Percentiles rank a stretch among this genome's conserved stretches.
These are phyloP conservation scores for Megalopta genalis DNA, from an alignment of 1,140 invertebrate genomes.

Conservation along the genomic window DNA sequence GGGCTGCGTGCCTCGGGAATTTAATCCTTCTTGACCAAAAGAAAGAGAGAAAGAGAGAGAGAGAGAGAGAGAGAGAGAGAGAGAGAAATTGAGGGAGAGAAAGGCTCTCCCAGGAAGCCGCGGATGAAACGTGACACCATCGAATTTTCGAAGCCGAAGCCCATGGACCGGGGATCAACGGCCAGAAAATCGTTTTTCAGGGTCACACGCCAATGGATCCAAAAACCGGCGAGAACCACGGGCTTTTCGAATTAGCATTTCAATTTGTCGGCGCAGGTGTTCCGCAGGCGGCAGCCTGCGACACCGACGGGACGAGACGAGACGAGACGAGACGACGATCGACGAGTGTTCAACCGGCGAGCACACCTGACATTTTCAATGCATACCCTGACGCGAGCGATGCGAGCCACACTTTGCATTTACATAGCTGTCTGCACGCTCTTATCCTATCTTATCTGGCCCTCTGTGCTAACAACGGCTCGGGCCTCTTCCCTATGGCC, in stretches of 20 bases:
- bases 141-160: too few species aligned
- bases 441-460: slow-evolving; percentile 32
- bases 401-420: slow-evolving; percentile 33
- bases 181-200: neutral
- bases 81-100: neutral
- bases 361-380: slow-evolving; percentile 61
- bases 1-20: neutral
- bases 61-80: too few species aligned
- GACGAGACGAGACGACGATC: slow-evolving; percentile 23
- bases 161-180: too few species aligned
- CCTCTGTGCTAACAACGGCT: neutral
- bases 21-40: neutral
- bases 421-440: slow-evolving; percentile 27
- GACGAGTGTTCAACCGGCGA: slow-evolving; percentile 7
- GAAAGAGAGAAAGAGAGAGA: too few species aligned
- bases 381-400: slow-evolving; percentile 25
- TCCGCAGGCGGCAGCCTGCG: slow-evolving; percentile 9
- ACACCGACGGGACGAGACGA: slow-evolving; percentile 10
- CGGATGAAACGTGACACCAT: neutral
- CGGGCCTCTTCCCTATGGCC: too few species aligned
- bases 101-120: neutral
- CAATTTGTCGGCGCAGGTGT: slow-evolving; percentile 62
- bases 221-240: neutral
- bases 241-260: slow-evolving; percentile 56
- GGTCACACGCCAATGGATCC: neutral